These are phyloP conservation scores for Andrena hattorfiana DNA, from an alignment of 2,888 invertebrate species.

Conservation along the genomic window DNA sequence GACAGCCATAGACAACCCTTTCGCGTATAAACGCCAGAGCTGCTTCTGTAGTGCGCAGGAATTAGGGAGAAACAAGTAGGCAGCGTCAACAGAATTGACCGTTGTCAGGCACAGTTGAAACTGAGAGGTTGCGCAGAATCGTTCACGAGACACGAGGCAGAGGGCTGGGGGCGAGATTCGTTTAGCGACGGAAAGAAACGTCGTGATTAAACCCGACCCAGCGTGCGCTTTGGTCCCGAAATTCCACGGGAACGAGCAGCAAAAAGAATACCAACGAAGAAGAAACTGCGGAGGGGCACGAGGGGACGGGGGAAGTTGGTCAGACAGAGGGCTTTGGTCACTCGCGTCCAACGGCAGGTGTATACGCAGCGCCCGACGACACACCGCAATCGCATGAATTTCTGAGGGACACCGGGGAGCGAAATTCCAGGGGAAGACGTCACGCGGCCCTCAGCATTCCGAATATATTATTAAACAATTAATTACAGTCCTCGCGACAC, in stretches of 20 bases:
- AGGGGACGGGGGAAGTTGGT: conserved; percentile 22
- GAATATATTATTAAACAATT: conserved; percentile 76
- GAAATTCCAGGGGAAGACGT: conserved; percentile 42
- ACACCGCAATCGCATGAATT: conserved; percentile 74
- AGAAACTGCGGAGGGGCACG: conserved; percentile 11
- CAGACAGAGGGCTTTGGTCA: conserved; percentile 1
- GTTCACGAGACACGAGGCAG: background rate
- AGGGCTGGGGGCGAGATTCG: background rate
- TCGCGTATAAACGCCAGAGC: no score
- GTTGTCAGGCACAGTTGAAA: no score
- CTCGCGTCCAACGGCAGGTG: background rate
- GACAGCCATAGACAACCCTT: no score
- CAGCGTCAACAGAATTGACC: no score
- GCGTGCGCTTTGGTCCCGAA: conserved; percentile 15
- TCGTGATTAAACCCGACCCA: background rate
- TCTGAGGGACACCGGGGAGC: conserved; percentile 71
- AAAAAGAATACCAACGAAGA: conserved; percentile 4
- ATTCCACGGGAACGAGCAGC: conserved; percentile 15
- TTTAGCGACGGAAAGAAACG: background rate
- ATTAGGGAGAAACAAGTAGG: no score
- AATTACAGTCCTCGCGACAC: conserved; percentile 68
- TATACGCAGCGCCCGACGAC: conserved; percentile 23
- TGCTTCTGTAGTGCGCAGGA: no score
- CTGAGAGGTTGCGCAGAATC: background rate
- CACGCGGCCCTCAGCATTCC: conserved; percentile 9